Evolutionary conservation across 2,113 vertebrate genomes (phyloP).

Genomic region (Microtus ochrogaster): DNA sequence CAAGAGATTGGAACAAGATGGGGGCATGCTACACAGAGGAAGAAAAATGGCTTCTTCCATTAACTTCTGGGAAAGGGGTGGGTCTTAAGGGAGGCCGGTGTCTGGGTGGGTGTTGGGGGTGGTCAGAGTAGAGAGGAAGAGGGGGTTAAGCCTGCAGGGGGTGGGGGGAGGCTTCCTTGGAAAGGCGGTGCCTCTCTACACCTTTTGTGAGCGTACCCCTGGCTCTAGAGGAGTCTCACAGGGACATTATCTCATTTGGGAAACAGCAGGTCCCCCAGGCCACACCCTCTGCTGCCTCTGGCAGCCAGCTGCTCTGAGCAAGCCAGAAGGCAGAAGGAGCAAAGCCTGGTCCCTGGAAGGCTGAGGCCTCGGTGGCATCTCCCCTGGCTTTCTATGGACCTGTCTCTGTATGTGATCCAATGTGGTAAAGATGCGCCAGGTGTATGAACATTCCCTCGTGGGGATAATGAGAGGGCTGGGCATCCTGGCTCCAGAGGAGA

Average conservation of each 20-base stretch:
- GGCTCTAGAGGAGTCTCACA: neutral
- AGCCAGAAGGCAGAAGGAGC: neutral
- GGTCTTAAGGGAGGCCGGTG: neutral
- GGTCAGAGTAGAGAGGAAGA: neutral
- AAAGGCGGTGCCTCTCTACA: neutral
- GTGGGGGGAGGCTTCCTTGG: neutral
- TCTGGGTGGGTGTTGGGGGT: neutral
- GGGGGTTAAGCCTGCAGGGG: rapidly evolving
- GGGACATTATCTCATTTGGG: constrained; percentile 63
- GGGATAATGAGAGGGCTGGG: rapidly evolving
- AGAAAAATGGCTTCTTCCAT: neutral
- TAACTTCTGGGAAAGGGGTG: neutral
- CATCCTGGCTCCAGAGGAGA: rapidly evolving
- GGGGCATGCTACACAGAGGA: neutral
- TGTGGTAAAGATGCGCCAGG: neutral
- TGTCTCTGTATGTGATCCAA: neutral
- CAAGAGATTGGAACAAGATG: neutral
- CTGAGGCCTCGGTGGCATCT: neutral
- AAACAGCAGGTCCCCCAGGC: neutral
- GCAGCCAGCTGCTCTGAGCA: neutral
- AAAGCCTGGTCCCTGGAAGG: neutral
- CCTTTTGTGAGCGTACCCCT: neutral
- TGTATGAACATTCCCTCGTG: neutral
- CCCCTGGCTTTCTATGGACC: neutral
- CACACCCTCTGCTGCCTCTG: neutral